These are phyloP conservation scores for Cyprinodon tularosa DNA, from an alignment of 2,113 vertebrate genomes.

Conservation along the genomic window DNA sequence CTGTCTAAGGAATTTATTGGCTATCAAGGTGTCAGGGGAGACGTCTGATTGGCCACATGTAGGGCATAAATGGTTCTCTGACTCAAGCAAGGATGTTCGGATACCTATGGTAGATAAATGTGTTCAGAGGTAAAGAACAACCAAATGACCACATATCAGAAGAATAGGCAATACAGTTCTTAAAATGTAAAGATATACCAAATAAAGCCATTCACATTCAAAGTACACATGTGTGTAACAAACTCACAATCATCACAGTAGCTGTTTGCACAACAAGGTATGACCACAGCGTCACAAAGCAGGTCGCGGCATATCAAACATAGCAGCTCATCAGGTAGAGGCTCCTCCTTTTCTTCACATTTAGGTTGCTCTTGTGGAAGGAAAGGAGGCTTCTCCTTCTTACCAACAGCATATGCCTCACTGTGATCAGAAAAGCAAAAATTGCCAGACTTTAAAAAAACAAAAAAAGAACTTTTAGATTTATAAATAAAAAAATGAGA, in stretches of 20 bases:
- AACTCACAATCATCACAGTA: conserved; percentile 98
- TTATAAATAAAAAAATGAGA: not conserved
- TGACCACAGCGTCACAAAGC: conserved; percentile 94
- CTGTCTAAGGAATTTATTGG: conserved; percentile 97
- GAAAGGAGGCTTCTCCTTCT: conserved; percentile 96
- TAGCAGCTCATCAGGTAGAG: conserved; percentile 90
- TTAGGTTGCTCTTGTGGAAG: conserved; percentile 83
- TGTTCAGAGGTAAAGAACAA: not conserved
- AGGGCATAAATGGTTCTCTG: conserved; percentile 93
- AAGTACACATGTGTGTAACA: not conserved
- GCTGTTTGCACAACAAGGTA: conserved; percentile 98
- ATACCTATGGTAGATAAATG: conserved; percentile 83
- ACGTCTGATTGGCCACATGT: conserved; percentile 92
- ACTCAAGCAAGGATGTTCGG: conserved; percentile 91
- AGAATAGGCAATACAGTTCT: not conserved
- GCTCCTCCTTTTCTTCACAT: conserved; percentile 86
- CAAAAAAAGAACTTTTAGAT: not conserved
- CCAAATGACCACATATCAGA: not conserved
- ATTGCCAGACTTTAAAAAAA: not conserved
- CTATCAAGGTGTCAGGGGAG: conserved; percentile 93
- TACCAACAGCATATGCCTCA: conserved; percentile 93
- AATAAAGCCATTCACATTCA: not conserved
- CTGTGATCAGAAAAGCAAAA: conserved; percentile 63
- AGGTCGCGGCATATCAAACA: conserved; percentile 96
- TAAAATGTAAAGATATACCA: not conserved